A percentile compares a stretch with the other conserved stretches of the same genome.
Conservation (phyloP, 1,140 invertebrate species). For the Coptotermes formosanus region DNA sequence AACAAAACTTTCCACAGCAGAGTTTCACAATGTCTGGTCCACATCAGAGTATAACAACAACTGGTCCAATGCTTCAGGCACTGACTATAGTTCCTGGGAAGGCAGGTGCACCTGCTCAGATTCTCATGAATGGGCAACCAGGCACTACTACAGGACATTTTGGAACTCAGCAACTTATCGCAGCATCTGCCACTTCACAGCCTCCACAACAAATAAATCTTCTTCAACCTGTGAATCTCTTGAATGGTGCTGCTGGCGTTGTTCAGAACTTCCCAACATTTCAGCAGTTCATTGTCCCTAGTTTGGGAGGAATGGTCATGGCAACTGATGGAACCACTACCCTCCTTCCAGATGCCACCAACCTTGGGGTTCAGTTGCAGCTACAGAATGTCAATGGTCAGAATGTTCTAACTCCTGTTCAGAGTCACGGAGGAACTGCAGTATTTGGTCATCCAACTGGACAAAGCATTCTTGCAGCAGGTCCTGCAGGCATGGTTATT, state of each 20-base stretch:
- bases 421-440: slow-evolving; percentile 53
- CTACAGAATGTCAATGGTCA: slow-evolving; percentile 77
- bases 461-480: slow-evolving; percentile 66
- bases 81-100: slow-evolving; percentile 74
- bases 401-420: slow-evolving; percentile 71
- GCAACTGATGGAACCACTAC: slow-evolving; percentile 67
- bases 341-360: slow-evolving; percentile 64
- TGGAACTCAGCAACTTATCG: slow-evolving; percentile 65
- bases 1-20: slow-evolving; percentile 39
- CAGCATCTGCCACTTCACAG: slow-evolving; percentile 56
- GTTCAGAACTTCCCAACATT: slow-evolving; percentile 76
- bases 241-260: slow-evolving; percentile 68
- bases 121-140: slow-evolving; percentile 69
- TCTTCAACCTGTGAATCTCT: slow-evolving; percentile 74
- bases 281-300: slow-evolving; percentile 79
- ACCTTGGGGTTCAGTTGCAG: slow-evolving; percentile 70
- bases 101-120: slow-evolving; percentile 63
- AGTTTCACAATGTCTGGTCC: slow-evolving; percentile 33
- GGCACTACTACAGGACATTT: slow-evolving; percentile 55
- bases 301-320: slow-evolving; percentile 74
- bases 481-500: slow-evolving; percentile 74
- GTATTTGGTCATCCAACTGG: slow-evolving; percentile 52
- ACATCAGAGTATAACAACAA: slow-evolving; percentile 25
- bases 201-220: slow-evolving; percentile 74
- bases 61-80: slow-evolving; percentile 56